Evolutionary conservation across 2,113 vertebrate species (phyloP).

Genomic region (Pomatostomus ruficeps): DNA sequence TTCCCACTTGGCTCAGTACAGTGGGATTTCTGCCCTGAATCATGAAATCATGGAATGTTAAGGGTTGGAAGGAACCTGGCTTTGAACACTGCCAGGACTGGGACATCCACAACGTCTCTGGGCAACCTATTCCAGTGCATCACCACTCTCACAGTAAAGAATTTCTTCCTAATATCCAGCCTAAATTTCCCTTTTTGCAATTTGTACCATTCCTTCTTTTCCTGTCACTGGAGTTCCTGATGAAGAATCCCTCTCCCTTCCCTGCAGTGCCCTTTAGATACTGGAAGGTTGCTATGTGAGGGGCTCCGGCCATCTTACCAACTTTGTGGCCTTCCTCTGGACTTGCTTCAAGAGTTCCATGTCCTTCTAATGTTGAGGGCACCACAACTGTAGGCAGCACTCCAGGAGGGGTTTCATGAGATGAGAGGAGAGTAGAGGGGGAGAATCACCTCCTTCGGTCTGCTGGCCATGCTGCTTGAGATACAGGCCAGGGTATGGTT

Average conservation of each 20-base stretch:
- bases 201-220: neutral
- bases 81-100: neutral
- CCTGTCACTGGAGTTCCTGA: neutral
- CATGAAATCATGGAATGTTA: neutral
- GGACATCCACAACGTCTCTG: neutral
- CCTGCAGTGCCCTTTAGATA: neutral
- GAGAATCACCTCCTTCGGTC: neutral
- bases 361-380: neutral
- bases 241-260: neutral
- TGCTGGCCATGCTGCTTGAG: neutral
- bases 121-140: neutral
- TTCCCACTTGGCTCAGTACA: neutral
- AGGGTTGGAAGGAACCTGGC: neutral
- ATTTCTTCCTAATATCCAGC: neutral
- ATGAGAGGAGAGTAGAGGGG: neutral
- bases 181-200: neutral
- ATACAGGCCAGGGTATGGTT: neutral
- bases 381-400: accelerated
- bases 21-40: neutral
- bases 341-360: neutral
- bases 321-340: neutral
- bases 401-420: neutral
- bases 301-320: neutral
- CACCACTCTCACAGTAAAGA: neutral
- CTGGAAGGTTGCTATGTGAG: neutral